Base-by-base conservation (phyloP, 2,113 vertebrate species). In the Pterocles burchelli region DNA sequence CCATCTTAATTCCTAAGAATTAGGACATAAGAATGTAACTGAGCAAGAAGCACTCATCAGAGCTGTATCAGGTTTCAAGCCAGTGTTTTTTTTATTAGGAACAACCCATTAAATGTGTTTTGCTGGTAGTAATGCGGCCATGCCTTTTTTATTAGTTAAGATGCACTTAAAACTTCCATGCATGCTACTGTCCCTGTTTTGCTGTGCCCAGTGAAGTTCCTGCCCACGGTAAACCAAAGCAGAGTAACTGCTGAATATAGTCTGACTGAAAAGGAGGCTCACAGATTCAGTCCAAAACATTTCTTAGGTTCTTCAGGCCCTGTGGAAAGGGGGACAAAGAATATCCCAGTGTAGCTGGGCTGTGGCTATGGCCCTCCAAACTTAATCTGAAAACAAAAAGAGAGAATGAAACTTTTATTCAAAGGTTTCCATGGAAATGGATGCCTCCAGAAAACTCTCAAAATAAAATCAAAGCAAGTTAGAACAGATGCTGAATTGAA, bases 341-440 rank as follows among this genome's bases (percentile, higher is more conserved):
- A 75, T 86, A 92, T 61, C 73, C 41, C 82, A 90, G 55, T 41
- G 67, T 91, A 59, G 78, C 86, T 89, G 88, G 61, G 54, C 77
- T 89, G 67, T 90, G 86, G 58, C 74, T 91, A 28, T 79, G 55
- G 90, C 61, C 90, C 83, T 96, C 96, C 83, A 88, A 90, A 93
- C 72, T 89, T 96, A 96, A 93, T 95, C 96, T 96, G 92, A 96
- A 96, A 93, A 95, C 96, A 96, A 95, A 95, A 95, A 90, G 83
- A 80, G 83, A 96, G 66, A 96, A 81, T 83, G 88, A 92, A 94
- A 96, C 76, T 74, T 81, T 83, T 84, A 95, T 95, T 95, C 83
- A 93, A 89, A 89, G 86, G 96, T 97, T 97, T 96, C 96, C 96
- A 97, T 96, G 95, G 96, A 86, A 96, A 97, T 96, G 83, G 94